A percentile compares a stretch with the other conserved stretches of the same genome.
Evolutionary conservation across 2,113 vertebrate species (phyloP).

Genomic region (Cyanoramphus novaezelandiae): DNA sequence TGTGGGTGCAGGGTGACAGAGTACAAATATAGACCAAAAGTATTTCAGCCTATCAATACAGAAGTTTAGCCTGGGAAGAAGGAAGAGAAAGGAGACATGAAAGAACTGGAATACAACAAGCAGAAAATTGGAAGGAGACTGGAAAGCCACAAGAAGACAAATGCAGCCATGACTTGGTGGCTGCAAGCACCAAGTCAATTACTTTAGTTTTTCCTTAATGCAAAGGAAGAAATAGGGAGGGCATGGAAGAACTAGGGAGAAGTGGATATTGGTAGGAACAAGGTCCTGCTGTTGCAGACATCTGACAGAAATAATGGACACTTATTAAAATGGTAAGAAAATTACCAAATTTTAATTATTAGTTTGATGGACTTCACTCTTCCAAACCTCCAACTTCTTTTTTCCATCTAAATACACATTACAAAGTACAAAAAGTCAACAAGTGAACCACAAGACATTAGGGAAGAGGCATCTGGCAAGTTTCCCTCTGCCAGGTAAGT

Average conservation of each 20-base stretch:
- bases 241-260: not conserved
- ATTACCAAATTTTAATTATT: not conserved
- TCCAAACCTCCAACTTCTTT: not conserved
- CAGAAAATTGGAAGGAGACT: not conserved
- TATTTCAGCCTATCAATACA: not conserved
- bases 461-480: not conserved
- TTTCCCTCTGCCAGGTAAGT: not conserved
- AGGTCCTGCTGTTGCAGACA: not conserved
- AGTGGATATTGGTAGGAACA: not conserved
- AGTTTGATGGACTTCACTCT: not conserved
- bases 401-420: not conserved
- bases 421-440: not conserved
- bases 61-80: not conserved
- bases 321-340: not conserved
- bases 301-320: not conserved
- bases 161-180: not conserved
- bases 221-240: not conserved
- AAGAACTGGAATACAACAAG: not conserved
- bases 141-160: not conserved
- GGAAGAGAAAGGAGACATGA: not conserved
- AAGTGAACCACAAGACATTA: not conserved
- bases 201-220: not conserved
- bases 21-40: not conserved
- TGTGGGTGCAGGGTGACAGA: not conserved
- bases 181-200: not conserved